Base-by-base conservation (phyloP, 2,888 invertebrate genomes). In the Limnephilus rhombicus region DNA sequence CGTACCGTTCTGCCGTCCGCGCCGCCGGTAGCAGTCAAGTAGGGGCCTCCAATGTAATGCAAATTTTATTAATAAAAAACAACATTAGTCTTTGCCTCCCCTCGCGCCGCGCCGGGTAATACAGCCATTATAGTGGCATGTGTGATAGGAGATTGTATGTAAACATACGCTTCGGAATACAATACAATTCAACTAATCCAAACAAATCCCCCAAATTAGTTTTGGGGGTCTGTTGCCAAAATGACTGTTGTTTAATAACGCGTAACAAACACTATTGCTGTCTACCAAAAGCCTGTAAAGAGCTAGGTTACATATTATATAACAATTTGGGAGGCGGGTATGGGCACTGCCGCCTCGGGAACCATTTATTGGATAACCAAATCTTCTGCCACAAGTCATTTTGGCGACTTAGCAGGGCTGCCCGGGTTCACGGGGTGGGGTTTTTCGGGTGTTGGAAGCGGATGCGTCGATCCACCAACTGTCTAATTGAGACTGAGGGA, bases 51-150 rank as follows among this genome's bases (percentile, higher is more conserved):
- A 85, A 15, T 29, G 29, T 68, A 87, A 87, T 87, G 87, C 87
- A 37, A 87, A 87, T 87, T 49, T 87, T 87, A 49, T 87, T 87
- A 87, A 68, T 87, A 87, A 87, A 87, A 87, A 87, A 87, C 24
- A 68, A 87, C 87, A 53, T 87, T 49, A 29, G 87, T 87, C 53
- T 53, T 29, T 11, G 49, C 53, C 53, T 29, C 87, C 87, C 87
- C 87, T 34, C 29, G 37, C 37, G 37, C 37, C 37, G n/a, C 15
- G 5, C n/a, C n/a, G 68, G 87, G 34, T 68, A 18, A 68, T 53
- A 87, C 87, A 87, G 87, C 34, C 87, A 87, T 87, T 87, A 68
- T 9, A 68, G 87, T 87, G 87, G 87, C 87, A 87, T 87, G 53
- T 87, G 87, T 68, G 87, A 87, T 68, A 31, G 68, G 87, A 87